Base-by-base conservation (phyloP, 2,888 invertebrate species). In the Amblyjoppa fuscipennis region DNA sequence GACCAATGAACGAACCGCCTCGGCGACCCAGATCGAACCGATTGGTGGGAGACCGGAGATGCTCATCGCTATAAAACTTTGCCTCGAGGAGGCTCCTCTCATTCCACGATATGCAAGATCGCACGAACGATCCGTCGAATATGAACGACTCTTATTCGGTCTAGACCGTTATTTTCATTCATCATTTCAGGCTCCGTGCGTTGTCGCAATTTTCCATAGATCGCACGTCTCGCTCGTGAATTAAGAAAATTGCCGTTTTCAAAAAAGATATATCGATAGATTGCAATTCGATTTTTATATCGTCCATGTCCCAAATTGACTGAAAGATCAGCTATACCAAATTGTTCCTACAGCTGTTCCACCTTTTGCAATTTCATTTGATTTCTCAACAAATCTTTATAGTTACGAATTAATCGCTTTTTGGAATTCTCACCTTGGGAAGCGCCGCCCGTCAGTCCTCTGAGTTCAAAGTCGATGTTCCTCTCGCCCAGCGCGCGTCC, bases 401-500 rank as follows among this genome's bases (percentile, higher is more conserved):
- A 16, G 45, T 49, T 4, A 73, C 56, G 38, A 51, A 75, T 59
- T 34, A n/a, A 20, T 38, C 41, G 41, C 6, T 5, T 2, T 5
- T 38, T 56, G 20, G 16, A 45, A 81, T 45, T 84, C 88, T 91
- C 73, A 94, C 94, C 93, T 92, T 94, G 93, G 2, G 93, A 93
- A 31, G 93, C 91, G 70, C 92, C 94, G 0, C 87, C 86, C 5
- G 91, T 90, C 53, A 94, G 84, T 38, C 88, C 89, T 74, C 88
- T 88, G 0, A 94, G 90, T 83, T 92, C 90, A 53, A 94, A 87
- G 25, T 89, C 90, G 75, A 93, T 59, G n/a, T 91, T 90, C 71
- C 90, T 93, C 45, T 90, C 87, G 1, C 93, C 93, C 51, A 93
- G 81, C 13, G 93, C 94, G 45, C 94, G 90, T 20, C 93, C 94